A percentile compares a stretch with the other conserved stretches of the same genome.
These are phyloP conservation scores for Dendrocopos noguchii DNA, from an alignment of 2,113 vertebrate genomes.

Conservation along the genomic window DNA sequence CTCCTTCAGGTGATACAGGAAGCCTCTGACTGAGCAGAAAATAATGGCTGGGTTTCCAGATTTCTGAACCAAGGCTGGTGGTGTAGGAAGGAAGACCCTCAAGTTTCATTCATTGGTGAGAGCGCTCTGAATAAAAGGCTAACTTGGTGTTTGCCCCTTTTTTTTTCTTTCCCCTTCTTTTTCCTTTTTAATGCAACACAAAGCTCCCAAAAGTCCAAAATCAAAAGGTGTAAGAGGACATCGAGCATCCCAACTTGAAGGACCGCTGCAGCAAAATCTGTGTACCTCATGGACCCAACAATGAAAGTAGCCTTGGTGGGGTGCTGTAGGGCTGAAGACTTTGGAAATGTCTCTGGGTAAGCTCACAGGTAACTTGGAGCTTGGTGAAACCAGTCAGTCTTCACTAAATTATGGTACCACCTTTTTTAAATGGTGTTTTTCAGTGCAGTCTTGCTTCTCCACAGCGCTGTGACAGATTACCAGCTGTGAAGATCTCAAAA, in stretches of 20 bases:
- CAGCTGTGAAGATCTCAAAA: slow-evolving; percentile 1
- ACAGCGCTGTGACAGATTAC: neutral
- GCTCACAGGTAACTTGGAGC: neutral
- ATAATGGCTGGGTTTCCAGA: neutral
- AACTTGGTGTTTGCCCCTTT: neutral
- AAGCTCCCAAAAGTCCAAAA: neutral
- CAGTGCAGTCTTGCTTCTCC: neutral
- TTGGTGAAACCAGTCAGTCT: neutral
- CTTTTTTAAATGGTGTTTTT: neutral
- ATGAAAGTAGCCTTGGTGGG: neutral
- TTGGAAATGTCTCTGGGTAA: neutral
- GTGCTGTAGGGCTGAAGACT: neutral
- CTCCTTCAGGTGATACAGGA: neutral
- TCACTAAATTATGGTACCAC: neutral
- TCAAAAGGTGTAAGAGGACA: neutral
- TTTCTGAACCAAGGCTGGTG: neutral
- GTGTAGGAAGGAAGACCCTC: neutral
- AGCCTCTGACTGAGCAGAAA: neutral
- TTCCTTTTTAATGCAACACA: neutral
- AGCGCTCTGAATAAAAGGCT: neutral
- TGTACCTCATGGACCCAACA: no score
- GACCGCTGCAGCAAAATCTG: no score
- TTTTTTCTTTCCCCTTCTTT: no score
- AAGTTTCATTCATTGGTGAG: neutral
- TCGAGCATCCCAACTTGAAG: neutral